Evolutionary conservation across 2,797 vertebrate species (phyloP).

Genomic region (Oceanodroma leucorhoa): DNA sequence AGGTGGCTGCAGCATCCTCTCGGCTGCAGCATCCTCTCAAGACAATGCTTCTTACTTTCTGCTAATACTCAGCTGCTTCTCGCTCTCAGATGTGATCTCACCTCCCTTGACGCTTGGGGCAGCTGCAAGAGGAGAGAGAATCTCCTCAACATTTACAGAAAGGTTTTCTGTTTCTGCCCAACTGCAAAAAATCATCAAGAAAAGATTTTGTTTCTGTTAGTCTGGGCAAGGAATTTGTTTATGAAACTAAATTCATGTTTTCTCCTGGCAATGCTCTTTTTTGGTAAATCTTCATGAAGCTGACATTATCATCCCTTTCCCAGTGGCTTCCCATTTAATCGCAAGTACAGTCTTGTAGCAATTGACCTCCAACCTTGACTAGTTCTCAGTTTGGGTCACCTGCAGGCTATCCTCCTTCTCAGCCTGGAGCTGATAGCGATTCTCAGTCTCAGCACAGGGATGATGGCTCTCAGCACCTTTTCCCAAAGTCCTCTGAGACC

Average conservation of each 20-base stretch:
- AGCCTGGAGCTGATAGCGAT: background rate
- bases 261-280: background rate
- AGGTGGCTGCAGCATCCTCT: background rate
- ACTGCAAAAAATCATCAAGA: background rate
- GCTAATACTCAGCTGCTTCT: background rate
- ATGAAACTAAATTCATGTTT: background rate
- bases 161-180: background rate
- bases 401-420: background rate
- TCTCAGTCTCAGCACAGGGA: background rate
- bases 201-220: slow-evolving; percentile 7
- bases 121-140: background rate
- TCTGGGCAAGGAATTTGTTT: background rate
- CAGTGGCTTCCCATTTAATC: background rate
- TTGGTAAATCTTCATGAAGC: background rate
- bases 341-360: background rate
- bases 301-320: background rate
- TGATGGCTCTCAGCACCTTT: background rate
- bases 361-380: background rate
- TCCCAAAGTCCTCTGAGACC: background rate
- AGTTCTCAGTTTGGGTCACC: background rate
- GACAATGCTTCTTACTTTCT: background rate
- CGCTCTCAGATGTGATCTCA: background rate
- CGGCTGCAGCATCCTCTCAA: background rate
- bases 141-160: slow-evolving; percentile 13
- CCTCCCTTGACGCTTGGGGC: background rate